phyloP scores from a whole-genome alignment of 2,113 vertebrate genomes.

The Ptychochromis oligacanthus region DNA sequence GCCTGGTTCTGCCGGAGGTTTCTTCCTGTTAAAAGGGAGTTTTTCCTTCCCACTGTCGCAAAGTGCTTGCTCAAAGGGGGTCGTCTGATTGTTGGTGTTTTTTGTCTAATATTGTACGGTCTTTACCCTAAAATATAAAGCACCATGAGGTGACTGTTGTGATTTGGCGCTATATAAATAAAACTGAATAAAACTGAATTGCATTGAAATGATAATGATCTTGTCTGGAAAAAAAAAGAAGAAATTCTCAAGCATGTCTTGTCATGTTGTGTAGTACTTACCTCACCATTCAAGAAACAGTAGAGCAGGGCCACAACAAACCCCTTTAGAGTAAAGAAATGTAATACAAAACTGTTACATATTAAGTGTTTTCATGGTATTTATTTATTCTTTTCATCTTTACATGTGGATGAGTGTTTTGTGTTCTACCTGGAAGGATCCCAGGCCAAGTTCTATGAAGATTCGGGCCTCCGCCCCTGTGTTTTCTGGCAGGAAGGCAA shows the following conservation, averaged over 20 bases:
- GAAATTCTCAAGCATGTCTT: not conserved
- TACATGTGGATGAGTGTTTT: not conserved
- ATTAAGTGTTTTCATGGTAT: not conserved
- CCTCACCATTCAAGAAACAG: conserved; percentile 95
- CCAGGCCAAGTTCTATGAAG: conserved; percentile 90
- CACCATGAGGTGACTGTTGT: no score
- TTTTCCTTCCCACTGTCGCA: no score
- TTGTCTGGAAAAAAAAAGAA: no score
- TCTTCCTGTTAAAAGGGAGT: no score
- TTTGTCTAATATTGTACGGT: no score
- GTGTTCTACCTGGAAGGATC: conserved; percentile 88
- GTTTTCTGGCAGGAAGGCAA: conserved; percentile 90
- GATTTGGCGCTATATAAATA: no score
- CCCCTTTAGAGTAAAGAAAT: conserved; percentile 79
- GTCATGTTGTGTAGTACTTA: conserved; percentile 68
- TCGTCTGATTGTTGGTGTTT: no score
- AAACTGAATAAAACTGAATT: no score
- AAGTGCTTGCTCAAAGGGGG: no score
- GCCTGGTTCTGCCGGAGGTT: no score
- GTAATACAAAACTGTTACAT: not conserved
- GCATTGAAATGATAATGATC: not conserved
- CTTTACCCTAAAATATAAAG: no score
- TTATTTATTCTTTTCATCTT: not conserved
- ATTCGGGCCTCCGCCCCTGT: conserved; percentile 85
- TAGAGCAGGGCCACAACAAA: conserved; percentile 91